phyloP scores from a whole-genome alignment of 1,140 invertebrate genomes.

The Bombyx mori region DNA sequence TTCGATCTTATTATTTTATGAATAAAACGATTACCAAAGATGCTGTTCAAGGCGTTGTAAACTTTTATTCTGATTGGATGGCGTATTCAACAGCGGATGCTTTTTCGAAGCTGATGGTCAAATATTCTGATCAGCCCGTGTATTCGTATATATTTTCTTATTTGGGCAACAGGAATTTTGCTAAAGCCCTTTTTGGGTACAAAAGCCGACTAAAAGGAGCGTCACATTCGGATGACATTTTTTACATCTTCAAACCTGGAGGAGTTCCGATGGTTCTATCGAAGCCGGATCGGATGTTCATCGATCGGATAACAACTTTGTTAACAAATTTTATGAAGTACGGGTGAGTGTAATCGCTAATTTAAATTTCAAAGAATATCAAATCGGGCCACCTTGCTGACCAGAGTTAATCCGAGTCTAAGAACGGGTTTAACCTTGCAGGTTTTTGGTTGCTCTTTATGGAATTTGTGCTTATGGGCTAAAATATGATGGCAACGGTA shows the following conservation, averaged over 20 bases:
- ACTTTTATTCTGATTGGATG: conserved; percentile 52
- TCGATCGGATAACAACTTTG: conserved; percentile 39
- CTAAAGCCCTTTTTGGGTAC: conserved; percentile 23
- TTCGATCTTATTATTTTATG: conserved; percentile 42
- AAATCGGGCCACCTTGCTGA: no score
- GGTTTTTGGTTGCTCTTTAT: no score
- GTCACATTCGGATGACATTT: conserved; percentile 49
- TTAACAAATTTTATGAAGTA: conserved; percentile 54
- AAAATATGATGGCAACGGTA: no score
- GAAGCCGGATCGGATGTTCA: conserved; percentile 28
- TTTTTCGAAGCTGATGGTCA: conserved; percentile 35
- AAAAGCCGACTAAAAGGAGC: conserved; percentile 23
- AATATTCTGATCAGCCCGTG: conserved; percentile 32
- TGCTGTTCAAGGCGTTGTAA: conserved; percentile 20
- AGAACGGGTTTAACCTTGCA: no score
- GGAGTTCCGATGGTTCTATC: conserved; percentile 35
- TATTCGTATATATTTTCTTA: conserved; percentile 52
- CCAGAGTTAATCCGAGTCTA: no score
- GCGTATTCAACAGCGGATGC: conserved; percentile 34
- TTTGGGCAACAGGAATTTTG: conserved; percentile 42
- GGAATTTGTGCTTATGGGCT: no score
- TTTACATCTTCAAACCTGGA: conserved; percentile 53
- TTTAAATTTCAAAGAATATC: no score
- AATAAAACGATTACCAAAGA: conserved; percentile 21
- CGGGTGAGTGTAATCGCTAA: conserved; percentile 31